phyloP scores from a whole-genome alignment of 1,140 invertebrate genomes.

The Maniola jurtina region DNA sequence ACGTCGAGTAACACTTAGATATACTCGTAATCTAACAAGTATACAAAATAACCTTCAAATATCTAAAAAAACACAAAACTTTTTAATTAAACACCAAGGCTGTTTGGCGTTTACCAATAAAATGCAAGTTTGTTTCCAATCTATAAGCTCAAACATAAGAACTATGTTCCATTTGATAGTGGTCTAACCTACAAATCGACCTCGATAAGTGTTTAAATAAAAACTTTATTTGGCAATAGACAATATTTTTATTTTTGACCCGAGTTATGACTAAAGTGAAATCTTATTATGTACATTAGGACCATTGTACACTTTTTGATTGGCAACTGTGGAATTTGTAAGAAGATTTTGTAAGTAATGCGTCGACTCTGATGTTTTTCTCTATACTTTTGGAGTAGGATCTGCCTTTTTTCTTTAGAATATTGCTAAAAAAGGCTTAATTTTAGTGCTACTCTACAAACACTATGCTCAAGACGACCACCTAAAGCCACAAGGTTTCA shows the following conservation, averaged over 20 bases:
- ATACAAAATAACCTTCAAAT: constrained; percentile 36
- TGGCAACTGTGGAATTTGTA: too few relatives aligned
- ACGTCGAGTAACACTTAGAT: neutral
- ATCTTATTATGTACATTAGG: too few relatives aligned
- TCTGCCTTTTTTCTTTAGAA: too few relatives aligned
- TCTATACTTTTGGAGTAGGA: too few relatives aligned
- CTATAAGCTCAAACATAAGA: constrained; percentile 41
- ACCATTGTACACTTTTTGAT: too few relatives aligned
- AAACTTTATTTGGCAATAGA: constrained; percentile 39
- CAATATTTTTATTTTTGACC: constrained; percentile 24
- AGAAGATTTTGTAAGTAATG: too few relatives aligned
- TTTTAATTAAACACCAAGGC: constrained; percentile 52
- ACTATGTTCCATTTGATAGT: constrained; percentile 38
- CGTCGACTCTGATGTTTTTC: too few relatives aligned
- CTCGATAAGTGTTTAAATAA: constrained; percentile 35
- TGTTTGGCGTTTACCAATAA: constrained; percentile 39
- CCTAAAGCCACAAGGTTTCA: too few relatives aligned
- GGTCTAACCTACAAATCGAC: constrained; percentile 30
- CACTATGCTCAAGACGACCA: too few relatives aligned
- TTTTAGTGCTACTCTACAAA: too few relatives aligned
- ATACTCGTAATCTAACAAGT: neutral
- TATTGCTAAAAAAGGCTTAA: too few relatives aligned
- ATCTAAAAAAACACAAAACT: constrained; percentile 33
- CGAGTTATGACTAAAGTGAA: too few relatives aligned
- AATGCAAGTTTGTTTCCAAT: constrained; percentile 46